Conservation (phyloP, 2,888 invertebrate genomes). For the Neuroscelio doddi region DNA sequence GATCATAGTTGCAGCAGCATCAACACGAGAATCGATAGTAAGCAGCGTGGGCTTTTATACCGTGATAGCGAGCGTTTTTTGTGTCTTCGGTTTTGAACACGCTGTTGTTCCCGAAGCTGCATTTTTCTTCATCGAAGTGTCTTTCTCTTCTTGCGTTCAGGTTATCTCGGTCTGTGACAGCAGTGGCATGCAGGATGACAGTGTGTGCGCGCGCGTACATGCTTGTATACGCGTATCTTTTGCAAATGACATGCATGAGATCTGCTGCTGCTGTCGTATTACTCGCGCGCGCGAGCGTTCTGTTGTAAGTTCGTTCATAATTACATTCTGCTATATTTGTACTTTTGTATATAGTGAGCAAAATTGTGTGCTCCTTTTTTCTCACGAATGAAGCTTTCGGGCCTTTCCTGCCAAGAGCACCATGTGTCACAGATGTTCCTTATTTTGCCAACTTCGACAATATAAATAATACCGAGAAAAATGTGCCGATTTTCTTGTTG, state of each 20-base stretch:
- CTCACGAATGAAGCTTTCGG: too few relatives aligned
- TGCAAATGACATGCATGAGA: conserved; percentile 1
- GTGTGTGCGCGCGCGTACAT: conserved; percentile 5
- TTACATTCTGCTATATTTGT: too few relatives aligned
- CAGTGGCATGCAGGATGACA: conserved; percentile 22
- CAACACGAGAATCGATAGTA: conserved; percentile 63
- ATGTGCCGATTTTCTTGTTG: conserved; percentile 2
- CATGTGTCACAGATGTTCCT: too few relatives aligned
- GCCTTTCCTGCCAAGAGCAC: too few relatives aligned
- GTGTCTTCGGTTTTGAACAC: background rate
- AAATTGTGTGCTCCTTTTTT: too few relatives aligned
- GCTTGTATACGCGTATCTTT: conserved; percentile 7
- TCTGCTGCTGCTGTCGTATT: too few relatives aligned
- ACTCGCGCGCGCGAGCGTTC: conserved; percentile 10
- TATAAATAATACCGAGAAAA: too few relatives aligned
- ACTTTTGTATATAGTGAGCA: too few relatives aligned
- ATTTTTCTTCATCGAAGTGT: too few relatives aligned
- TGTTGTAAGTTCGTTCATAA: conserved; percentile 10
- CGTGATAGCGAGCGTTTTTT: conserved; percentile 46
- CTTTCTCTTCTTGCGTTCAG: conserved; percentile 41
- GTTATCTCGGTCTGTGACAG: conserved; percentile 51
- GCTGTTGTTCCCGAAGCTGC: background rate
- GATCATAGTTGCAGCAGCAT: too few relatives aligned
- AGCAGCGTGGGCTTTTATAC: conserved; percentile 61
- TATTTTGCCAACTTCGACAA: too few relatives aligned